A percentile compares a stretch with the other conserved stretches of the same genome.
Evolutionary conservation across 2,113 vertebrate species (phyloP).

Genomic region (Andinoacara biseriatus): DNA sequence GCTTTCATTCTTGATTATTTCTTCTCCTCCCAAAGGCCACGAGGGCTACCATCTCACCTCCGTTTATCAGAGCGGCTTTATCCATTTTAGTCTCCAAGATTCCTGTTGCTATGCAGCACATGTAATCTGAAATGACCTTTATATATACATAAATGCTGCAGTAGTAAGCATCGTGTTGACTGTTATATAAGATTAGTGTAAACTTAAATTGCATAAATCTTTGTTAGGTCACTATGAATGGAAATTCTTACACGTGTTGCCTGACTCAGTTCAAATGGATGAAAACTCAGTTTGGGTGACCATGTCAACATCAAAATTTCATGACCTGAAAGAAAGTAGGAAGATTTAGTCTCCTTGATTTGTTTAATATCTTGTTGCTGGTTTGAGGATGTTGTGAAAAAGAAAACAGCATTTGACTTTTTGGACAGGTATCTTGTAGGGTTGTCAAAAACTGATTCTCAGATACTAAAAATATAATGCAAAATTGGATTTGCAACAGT

Average conservation of each 20-base stretch:
- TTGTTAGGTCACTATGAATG: not conserved
- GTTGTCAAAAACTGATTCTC: not conserved
- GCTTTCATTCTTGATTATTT: slow-evolving; percentile 61
- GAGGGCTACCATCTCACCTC: slow-evolving; percentile 59
- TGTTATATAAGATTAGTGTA: not conserved
- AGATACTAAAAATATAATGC: not conserved
- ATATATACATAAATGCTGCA: not conserved
- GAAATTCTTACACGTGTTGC: not conserved
- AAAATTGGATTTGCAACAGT: not conserved
- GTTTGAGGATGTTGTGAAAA: no score
- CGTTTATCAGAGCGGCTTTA: slow-evolving; percentile 37
- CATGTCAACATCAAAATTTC: not conserved
- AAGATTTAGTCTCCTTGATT: not conserved
- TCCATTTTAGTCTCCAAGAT: slow-evolving; percentile 10
- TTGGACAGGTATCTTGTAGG: not conserved
- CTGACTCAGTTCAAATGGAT: not conserved
- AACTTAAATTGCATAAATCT: not conserved
- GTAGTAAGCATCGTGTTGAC: not conserved
- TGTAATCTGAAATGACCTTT: slow-evolving; percentile 5
- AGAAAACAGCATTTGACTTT: not conserved
- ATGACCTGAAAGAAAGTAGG: not conserved
- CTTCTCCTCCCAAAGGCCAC: slow-evolving; percentile 51
- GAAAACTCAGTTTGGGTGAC: not conserved
- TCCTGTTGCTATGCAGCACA: slow-evolving; percentile 10
- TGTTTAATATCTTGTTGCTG: not conserved